phyloP scores from a whole-genome alignment of 1,140 invertebrate species.

The Potamilus streckersoni region DNA sequence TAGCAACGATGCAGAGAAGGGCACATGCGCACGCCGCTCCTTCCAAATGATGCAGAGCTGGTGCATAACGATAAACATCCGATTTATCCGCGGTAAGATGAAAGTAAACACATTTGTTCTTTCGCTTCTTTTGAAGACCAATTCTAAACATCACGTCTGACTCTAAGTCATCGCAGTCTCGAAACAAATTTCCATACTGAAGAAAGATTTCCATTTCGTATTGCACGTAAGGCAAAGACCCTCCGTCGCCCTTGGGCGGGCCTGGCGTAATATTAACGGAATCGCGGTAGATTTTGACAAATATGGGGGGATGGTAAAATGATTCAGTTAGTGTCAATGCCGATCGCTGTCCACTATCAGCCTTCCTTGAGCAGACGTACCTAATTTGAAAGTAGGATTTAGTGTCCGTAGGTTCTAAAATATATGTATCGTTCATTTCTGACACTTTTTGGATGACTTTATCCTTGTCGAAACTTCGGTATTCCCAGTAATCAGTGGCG shows the following conservation, averaged over 20 bases:
- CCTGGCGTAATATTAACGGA: not conserved
- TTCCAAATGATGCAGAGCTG: constrained; percentile 34
- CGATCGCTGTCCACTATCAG: not conserved
- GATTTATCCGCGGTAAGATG: constrained; percentile 5
- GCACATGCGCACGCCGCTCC: constrained; percentile 47
- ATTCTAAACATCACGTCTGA: constrained; percentile 26
- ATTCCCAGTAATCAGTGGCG: constrained; percentile 54
- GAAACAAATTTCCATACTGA: constrained; percentile 54
- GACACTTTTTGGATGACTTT: constrained; percentile 15
- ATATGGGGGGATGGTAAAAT: constrained; percentile 41
- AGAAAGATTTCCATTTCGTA: constrained; percentile 31
- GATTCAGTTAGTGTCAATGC: not conserved
- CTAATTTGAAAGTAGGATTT: constrained; percentile 41
- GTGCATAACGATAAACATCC: constrained; percentile 5
- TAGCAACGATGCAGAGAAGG: constrained; percentile 47
- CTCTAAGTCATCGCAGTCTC: constrained; percentile 50
- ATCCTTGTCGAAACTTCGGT: constrained; percentile 37
- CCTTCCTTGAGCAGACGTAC: constrained; percentile 6
- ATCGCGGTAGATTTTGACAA: constrained; percentile 4
- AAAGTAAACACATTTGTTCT: constrained; percentile 24
- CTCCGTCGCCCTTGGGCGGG: not conserved
- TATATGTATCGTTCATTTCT: constrained; percentile 14
- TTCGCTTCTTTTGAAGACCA: constrained; percentile 11
- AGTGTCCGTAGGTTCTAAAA: constrained; percentile 37
- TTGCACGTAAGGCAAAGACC: not conserved